Evolutionary conservation across 2,888 invertebrate genomes (phyloP).

Genomic region (Drosophila subquinaria): DNA sequence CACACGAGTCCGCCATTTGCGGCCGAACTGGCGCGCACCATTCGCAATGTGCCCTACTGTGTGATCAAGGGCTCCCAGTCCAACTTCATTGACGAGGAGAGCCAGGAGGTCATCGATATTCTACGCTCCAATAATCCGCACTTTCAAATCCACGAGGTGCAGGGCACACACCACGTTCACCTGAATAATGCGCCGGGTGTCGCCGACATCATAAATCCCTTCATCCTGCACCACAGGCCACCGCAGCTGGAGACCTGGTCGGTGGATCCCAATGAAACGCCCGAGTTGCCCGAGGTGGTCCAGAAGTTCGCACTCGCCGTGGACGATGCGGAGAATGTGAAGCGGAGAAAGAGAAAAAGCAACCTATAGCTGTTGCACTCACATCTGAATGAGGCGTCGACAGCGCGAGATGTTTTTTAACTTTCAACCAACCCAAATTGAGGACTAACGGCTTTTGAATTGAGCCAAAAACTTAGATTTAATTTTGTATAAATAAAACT

Average conservation of each 20-base stretch:
- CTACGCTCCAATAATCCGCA: conserved; percentile 87
- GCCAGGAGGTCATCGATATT: conserved; percentile 87
- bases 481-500: conserved; percentile 21
- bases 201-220: conserved; percentile 87
- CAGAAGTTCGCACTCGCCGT: conserved; percentile 61
- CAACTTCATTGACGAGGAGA: conserved; percentile 86
- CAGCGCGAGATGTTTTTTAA: conserved; percentile 32
- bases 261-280: conserved; percentile 28
- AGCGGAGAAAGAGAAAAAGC: conserved; percentile 78
- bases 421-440: neutral
- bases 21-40: conserved; percentile 86
- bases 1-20: conserved; percentile 85
- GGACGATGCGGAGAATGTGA: conserved; percentile 62
- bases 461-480: conserved; percentile 9
- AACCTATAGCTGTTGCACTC: conserved; percentile 80
- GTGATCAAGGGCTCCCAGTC: conserved; percentile 88
- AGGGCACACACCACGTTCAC: conserved; percentile 91
- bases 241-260: conserved; percentile 76
- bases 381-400: conserved; percentile 45
- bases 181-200: conserved; percentile 88
- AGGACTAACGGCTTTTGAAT: neutral
- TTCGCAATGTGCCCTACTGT: conserved; percentile 88
- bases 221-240: conserved; percentile 86
- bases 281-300: conserved; percentile 42
- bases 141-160: conserved; percentile 88